Conservation (phyloP, 1,140 invertebrate genomes). For the Papilio xuthus region DNA sequence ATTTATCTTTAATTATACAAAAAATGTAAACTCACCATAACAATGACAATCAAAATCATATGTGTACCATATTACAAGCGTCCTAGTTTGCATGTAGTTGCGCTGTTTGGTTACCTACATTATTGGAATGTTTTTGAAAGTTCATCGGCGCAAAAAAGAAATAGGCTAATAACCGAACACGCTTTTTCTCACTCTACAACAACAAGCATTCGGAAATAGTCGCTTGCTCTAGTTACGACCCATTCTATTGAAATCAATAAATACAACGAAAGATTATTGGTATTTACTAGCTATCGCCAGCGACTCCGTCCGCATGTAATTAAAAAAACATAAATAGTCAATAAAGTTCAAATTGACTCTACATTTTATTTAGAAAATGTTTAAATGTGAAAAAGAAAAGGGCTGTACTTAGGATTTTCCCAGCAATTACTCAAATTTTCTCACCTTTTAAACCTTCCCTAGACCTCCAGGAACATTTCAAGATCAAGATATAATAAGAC, state of each 20-base stretch:
- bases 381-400: too few relatives aligned
- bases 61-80: background rate
- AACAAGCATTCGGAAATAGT: conserved; percentile 31
- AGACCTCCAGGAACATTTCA: too few relatives aligned
- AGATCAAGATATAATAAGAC: too few relatives aligned
- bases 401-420: too few relatives aligned
- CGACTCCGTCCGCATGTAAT: too few relatives aligned
- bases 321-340: too few relatives aligned
- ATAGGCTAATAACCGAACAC: conserved; percentile 36
- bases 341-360: too few relatives aligned
- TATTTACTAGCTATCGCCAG: background rate
- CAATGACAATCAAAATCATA: background rate
- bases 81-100: background rate
- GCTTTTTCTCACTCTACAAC: conserved; percentile 33
- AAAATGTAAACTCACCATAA: background rate
- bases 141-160: conserved; percentile 38
- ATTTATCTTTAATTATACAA: too few relatives aligned
- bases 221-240: conserved; percentile 15
- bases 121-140: conserved; percentile 33
- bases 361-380: too few relatives aligned
- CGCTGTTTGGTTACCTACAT: conserved; percentile 31
- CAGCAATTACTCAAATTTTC: too few relatives aligned
- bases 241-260: background rate
- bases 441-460: too few relatives aligned
- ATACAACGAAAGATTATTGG: background rate